Evolutionary conservation across 2,797 vertebrate species (phyloP).

Genomic region (Pteropus rufus): DNA sequence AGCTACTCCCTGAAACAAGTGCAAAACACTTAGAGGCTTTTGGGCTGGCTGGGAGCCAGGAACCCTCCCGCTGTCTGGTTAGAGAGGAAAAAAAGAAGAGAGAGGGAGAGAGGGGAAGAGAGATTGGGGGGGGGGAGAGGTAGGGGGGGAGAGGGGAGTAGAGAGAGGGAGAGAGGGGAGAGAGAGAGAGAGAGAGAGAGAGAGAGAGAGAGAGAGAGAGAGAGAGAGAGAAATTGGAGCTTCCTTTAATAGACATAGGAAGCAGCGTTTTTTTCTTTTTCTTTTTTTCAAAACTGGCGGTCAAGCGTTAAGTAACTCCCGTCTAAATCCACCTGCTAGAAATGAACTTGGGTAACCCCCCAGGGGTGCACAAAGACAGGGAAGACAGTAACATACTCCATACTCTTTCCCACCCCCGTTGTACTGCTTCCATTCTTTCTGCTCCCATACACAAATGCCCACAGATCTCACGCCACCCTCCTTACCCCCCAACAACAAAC

Average conservation of each 20-base stretch:
- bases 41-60: conserved; percentile 86
- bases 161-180: conserved; percentile 60
- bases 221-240: conserved; percentile 81
- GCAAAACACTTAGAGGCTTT: conserved; percentile 89
- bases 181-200: conserved; percentile 66
- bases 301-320: conserved; percentile 88
- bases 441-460: conserved; percentile 82
- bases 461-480: conserved; percentile 78
- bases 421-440: conserved; percentile 83
- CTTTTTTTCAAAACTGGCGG: conserved; percentile 84
- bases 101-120: conserved; percentile 72
- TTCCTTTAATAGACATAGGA: conserved; percentile 86
- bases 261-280: conserved; percentile 73
- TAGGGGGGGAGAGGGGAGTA: conserved; percentile 45
- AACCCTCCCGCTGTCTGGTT: conserved; percentile 88
- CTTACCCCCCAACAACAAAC: conserved; percentile 78
- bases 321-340: conserved; percentile 87
- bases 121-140: conserved; percentile 69
- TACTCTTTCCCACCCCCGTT: conserved; percentile 78
- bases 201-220: conserved; percentile 55
- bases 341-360: conserved; percentile 86
- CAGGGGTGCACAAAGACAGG: conserved; percentile 85
- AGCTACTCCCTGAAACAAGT: conserved; percentile 88
- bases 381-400: conserved; percentile 81
- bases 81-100: conserved; percentile 81